A percentile compares a stretch with the other conserved stretches of the same genome.
Evolutionary conservation across 2,113 vertebrate genomes (phyloP).

Genomic region (Indicator maculatus): DNA sequence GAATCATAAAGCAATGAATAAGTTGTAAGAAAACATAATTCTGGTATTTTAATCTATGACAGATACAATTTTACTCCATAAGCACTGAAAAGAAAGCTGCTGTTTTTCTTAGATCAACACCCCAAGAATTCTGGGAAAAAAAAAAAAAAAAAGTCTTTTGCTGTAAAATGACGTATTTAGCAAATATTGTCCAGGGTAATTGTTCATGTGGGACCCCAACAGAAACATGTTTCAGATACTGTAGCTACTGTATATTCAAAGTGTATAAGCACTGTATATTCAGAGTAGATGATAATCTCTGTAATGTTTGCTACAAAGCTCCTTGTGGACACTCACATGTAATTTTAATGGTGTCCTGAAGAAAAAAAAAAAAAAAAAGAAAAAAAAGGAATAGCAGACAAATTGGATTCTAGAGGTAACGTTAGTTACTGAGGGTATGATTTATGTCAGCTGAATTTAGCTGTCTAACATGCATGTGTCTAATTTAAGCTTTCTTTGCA

Average conservation of each 20-base stretch:
- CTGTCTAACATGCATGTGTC: not conserved
- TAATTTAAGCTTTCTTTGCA: constrained; percentile 19
- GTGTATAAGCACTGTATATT: not conserved
- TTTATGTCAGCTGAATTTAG: constrained; percentile 2
- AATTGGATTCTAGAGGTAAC: constrained; percentile 32
- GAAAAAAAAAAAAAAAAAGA: not conserved
- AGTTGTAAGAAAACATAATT: constrained; percentile 80
- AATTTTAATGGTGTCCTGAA: constrained; percentile 37
- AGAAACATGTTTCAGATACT: constrained; percentile 48
- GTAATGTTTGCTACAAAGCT: constrained; percentile 32
- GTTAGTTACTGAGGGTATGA: not conserved
- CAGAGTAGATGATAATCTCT: constrained; percentile 25
- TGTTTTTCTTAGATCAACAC: constrained; percentile 40
- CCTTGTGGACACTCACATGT: constrained; percentile 24
- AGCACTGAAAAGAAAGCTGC: constrained; percentile 56
- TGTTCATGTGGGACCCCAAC: constrained; percentile 49
- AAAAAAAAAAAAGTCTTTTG: not conserved
- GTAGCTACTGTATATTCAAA: constrained; percentile 25
- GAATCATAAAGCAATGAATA: constrained; percentile 77
- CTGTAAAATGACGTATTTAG: constrained; percentile 65
- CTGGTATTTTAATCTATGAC: constrained; percentile 76
- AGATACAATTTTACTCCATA: constrained; percentile 72
- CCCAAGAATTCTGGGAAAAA: not conserved
- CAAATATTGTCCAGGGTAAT: constrained; percentile 65
- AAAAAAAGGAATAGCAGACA: not conserved